Evolutionary conservation across 2,888 invertebrate genomes (phyloP), one percentile per base, ranked within the genome.

Genomic region (Drosophila demipolita): DNA sequence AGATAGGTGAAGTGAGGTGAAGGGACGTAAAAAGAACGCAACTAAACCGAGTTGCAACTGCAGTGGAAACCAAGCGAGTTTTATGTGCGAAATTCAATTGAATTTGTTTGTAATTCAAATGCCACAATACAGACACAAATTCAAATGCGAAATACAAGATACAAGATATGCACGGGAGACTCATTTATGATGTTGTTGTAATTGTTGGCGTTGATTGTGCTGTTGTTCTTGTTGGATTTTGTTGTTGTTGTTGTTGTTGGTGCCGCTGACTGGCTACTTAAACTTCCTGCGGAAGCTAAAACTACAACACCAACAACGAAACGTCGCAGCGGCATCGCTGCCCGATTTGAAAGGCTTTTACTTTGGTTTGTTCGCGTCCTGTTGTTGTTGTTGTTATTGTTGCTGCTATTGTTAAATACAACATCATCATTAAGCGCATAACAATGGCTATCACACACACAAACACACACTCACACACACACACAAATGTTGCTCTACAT

Each of bases 211-310:
- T 26, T 61, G 23, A 38, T 73, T 61, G 61, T 72, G 57, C 54
- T 61, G 35, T 38, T 61, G 40, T 36, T 68, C 61, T 66, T 65
- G 54, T 55, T 78, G 48, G n/a, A n/a, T n/a, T n/a, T n/a, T n/a
- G n/a, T n/a, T 61, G 40, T 36, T 68, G 64, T 66, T 65, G 54
- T 55, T 78, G 48, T 45, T 75, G 68, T 36, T 68, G 63, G 17
- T 78, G 61, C 12, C 20, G 67, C 48, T 78, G 72, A 63, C 79
- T 73, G 80, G 82, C 81, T 82, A 83, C 85, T 85, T 85, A 85
- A 85, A 87, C 88, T 85, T 85, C 85, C 85, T 88, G 79, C 86
- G 86, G 85, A 85, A 85, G 83, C 88, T 81, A 87, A 86, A 79
- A 70, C 73, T 72, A 73, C 78, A 82, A 68, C 65, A 80, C 59